Conservation (phyloP, 2,888 invertebrate genomes). For the Campoplex nolae region DNA sequence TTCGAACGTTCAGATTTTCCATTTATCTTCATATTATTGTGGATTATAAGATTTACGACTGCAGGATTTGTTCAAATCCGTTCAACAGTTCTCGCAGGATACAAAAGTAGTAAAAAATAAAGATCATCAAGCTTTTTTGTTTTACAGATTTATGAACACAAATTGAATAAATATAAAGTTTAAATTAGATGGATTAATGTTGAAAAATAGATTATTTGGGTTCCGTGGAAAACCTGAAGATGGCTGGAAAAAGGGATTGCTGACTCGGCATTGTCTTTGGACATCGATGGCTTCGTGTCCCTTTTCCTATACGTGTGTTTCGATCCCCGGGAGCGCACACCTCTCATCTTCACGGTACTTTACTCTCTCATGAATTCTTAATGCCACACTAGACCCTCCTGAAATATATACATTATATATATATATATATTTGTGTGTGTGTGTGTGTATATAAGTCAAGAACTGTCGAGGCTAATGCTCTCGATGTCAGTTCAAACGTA, state of each 20-base stretch:
- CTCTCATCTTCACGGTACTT: slow-evolving; percentile 35
- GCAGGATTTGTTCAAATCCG: background rate
- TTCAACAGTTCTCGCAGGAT: background rate
- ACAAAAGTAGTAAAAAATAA: too few species aligned
- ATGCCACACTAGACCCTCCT: slow-evolving; percentile 44
- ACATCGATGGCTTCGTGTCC: slow-evolving; percentile 16
- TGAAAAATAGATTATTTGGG: background rate
- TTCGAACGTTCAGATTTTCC: background rate
- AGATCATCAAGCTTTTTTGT: background rate
- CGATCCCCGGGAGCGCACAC: background rate
- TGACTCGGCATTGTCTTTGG: slow-evolving; percentile 33
- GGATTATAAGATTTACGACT: background rate
- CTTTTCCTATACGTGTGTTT: slow-evolving; percentile 10
- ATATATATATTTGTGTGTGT: background rate
- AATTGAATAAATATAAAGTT: background rate
- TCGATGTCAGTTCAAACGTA: slow-evolving; percentile 54
- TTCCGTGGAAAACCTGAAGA: background rate
- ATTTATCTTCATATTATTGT: background rate
- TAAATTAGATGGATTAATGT: background rate
- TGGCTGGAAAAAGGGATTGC: background rate
- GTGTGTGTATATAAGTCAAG: background rate
- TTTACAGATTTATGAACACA: background rate
- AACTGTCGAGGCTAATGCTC: slow-evolving; percentile 57
- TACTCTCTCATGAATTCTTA: slow-evolving; percentile 52
- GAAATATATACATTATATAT: background rate